Percentiles rank a stretch among this genome's conserved stretches.
phyloP scores from a whole-genome alignment of 2,113 vertebrate genomes.

The Pipa parva region DNA sequence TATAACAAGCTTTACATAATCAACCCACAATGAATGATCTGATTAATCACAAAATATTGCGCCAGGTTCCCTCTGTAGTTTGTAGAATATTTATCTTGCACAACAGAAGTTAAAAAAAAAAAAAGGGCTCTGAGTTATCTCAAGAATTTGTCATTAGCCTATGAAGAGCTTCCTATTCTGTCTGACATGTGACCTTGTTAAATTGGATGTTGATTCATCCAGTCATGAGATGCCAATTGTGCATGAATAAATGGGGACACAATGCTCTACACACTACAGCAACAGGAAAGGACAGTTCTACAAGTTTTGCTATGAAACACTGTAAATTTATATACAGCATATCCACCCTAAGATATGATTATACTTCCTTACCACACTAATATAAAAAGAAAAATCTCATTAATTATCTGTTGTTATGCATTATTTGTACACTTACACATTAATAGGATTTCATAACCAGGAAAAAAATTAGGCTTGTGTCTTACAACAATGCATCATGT shows the following conservation, averaged over 20 bases:
- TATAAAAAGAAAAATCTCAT: no score
- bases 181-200: slow-evolving; percentile 62
- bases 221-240: slow-evolving; percentile 56
- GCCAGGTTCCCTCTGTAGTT: neutral
- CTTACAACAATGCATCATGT: no score
- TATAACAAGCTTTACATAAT: no score
- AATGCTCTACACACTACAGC: slow-evolving; percentile 52
- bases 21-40: no score
- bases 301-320: slow-evolving; percentile 54
- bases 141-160: slow-evolving; percentile 48
- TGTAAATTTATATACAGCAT: no score
- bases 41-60: neutral
- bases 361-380: no score
- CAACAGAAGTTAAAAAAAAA: no score
- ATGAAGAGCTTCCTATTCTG: slow-evolving; percentile 53
- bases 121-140: neutral
- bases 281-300: slow-evolving; percentile 58
- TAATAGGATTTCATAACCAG: no score
- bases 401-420: no score
- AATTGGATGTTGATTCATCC: slow-evolving; percentile 64
- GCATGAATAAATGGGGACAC: slow-evolving; percentile 57
- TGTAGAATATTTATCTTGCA: neutral
- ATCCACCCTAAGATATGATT: no score
- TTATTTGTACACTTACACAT: no score
- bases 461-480: no score